Evolutionary conservation across 2,113 vertebrate species (phyloP), one percentile per base, ranked within the genome.

Genomic region (Oryzias javanicus): DNA sequence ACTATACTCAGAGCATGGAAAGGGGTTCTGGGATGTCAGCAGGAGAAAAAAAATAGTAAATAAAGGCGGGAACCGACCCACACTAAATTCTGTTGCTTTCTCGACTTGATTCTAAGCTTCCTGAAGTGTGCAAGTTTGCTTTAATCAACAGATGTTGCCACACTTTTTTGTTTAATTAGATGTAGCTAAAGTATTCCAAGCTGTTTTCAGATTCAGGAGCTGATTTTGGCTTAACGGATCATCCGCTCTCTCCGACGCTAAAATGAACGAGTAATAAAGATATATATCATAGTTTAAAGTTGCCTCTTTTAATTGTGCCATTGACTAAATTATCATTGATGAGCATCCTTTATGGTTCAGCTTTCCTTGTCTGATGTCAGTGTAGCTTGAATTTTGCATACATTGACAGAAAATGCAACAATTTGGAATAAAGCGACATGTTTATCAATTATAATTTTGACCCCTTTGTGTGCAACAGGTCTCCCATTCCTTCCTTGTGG

Each of bases 371-470:
- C 22, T 22, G 22, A 22, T 12, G 41, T 41, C 49, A 24, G n/a
- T 1, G 14, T 15, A 57, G 52, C n/a, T 61, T 7, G 14, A 6
- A 19, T 13, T 60, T 59, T 5, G 50, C 44, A 64, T 42, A 53
- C 44, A 4, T n/a, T 16, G 48, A 12, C 14, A 29, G 44, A 13
- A 59, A 49, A 24, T 29, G 22, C 16, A 4, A 47, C 4, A 46
- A 46, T 6, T 25, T 59, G 6, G 2, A 25, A 51, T 53, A 42
- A 65, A 67, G 4, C 1, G 0, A 1, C 25, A n/a, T 51, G 45
- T 49, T 42, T 12, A 58, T 61, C 46, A 42, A 19, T 3, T 24
- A 49, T 68, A 35, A 60, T 18, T 35, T 49, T 76, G 52, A 63
- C 4, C 45, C 17, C 0, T 29, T 61, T 53, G 20, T 14, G 35